A percentile compares a stretch with the other conserved stretches of the same genome.
These are phyloP conservation scores for Cancer borealis DNA, from an alignment of 2,888 invertebrate genomes.

Conservation along the genomic window DNA sequence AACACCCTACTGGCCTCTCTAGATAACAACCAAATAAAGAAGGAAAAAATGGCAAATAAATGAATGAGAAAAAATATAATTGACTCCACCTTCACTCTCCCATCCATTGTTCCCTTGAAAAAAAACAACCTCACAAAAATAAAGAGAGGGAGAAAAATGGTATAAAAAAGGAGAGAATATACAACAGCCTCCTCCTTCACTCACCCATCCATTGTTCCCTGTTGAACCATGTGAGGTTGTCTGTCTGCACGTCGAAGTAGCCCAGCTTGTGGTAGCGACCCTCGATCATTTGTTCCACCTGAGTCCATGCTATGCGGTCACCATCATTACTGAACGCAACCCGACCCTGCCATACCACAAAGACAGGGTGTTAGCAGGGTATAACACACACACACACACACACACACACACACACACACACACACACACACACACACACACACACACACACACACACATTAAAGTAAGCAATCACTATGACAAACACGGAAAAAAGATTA, in stretches of 20 bases:
- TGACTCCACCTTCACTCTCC: too few species aligned
- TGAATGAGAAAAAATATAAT: too few species aligned
- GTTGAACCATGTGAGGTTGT: slow-evolving; percentile 96
- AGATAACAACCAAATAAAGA: background rate
- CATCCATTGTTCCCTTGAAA: too few species aligned
- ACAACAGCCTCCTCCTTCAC: slow-evolving; percentile 78
- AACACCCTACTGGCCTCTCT: too few species aligned
- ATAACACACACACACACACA: background rate
- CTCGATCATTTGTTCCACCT: slow-evolving; percentile 97
- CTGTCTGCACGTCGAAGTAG: slow-evolving; percentile 96
- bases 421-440: too few species aligned
- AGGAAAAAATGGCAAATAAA: background rate
- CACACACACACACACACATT: too few species aligned
- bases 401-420: too few species aligned
- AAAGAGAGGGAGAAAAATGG: too few species aligned
- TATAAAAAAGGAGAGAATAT: too few species aligned
- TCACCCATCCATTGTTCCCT: slow-evolving; percentile 94
- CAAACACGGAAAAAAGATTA: too few species aligned
- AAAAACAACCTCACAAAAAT: too few species aligned
- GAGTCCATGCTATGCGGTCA: slow-evolving; percentile 98
- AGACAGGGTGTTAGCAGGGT: background rate
- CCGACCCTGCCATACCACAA: slow-evolving; percentile 86
- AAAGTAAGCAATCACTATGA: too few species aligned
- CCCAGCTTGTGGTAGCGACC: slow-evolving; percentile 94
- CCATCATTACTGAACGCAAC: slow-evolving; percentile 99